These are phyloP conservation scores for Dendroctonus valens DNA, from an alignment of 1,140 invertebrate genomes.

Conservation along the genomic window DNA sequence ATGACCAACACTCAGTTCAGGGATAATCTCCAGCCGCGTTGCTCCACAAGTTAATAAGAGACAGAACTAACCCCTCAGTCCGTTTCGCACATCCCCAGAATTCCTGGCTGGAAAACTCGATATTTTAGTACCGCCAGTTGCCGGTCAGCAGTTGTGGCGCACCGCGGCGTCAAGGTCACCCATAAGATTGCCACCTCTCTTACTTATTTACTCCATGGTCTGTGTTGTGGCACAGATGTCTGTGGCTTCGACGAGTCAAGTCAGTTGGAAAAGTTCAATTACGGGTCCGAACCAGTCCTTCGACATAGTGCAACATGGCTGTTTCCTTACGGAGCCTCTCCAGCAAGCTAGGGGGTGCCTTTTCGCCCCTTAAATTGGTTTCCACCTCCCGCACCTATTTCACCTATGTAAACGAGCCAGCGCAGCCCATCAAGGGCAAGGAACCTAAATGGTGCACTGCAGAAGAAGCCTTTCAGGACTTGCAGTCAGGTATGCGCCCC, in stretches of 20 bases:
- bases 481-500: constrained; percentile 51
- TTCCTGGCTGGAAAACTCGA: too few relatives aligned
- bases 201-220: too few relatives aligned
- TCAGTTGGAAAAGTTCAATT: background rate
- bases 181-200: too few relatives aligned
- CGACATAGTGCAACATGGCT: constrained; percentile 14
- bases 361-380: constrained; percentile 16
- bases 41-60: too few relatives aligned
- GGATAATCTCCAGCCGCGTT: too few relatives aligned
- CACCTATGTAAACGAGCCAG: constrained; percentile 55
- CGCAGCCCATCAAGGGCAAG: constrained; percentile 48
- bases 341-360: constrained; percentile 10
- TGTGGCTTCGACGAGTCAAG: background rate
- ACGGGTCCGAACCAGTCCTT: background rate
- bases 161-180: too few relatives aligned
- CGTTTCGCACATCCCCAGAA: too few relatives aligned
- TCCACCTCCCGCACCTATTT: constrained; percentile 51
- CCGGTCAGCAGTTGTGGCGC: too few relatives aligned
- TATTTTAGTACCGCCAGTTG: too few relatives aligned
- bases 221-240: too few relatives aligned
- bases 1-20: too few relatives aligned
- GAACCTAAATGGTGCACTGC: constrained; percentile 51
- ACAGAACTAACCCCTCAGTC: too few relatives aligned
- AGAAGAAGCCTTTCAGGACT: constrained; percentile 51
- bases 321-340: constrained; percentile 20